A percentile compares a stretch with the other conserved stretches of the same genome.
Conservation (phyloP, 2,113 vertebrate species). For the Hippocampus guttulatus region DNA sequence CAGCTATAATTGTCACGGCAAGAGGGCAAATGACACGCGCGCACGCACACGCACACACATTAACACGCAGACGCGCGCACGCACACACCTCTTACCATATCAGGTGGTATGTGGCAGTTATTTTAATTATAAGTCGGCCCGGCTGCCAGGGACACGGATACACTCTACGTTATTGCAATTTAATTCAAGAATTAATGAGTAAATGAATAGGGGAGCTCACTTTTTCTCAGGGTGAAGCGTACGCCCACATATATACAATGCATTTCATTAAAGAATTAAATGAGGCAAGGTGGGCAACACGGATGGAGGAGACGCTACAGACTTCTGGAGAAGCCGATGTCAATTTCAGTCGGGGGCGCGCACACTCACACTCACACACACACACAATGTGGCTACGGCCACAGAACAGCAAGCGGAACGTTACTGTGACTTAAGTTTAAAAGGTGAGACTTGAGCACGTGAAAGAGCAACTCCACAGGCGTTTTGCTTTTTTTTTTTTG, state of each 20-base stretch:
- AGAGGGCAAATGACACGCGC: slow-evolving; percentile 17
- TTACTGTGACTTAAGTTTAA: background rate
- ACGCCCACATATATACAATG: slow-evolving; percentile 12
- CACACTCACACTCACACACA: no score
- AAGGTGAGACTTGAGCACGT: background rate
- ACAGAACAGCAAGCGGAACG: no score
- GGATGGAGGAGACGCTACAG: background rate
- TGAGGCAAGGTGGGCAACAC: background rate
- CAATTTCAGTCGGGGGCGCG: background rate
- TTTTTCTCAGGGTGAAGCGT: slow-evolving; percentile 32
- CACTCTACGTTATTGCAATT: slow-evolving; percentile 36
- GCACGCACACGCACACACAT: slow-evolving; percentile 7
- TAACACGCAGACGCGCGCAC: background rate
- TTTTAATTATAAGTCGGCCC: slow-evolving; percentile 48
- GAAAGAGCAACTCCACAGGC: no score
- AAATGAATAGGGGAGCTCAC: slow-evolving; percentile 39
- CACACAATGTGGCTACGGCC: no score
- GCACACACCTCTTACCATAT: slow-evolving; percentile 20
- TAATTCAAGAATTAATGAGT: slow-evolving; percentile 51
- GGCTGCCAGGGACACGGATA: slow-evolving; percentile 28
- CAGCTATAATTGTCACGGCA: slow-evolving; percentile 34
- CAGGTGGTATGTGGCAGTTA: slow-evolving; percentile 35
- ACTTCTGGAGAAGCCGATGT: background rate
- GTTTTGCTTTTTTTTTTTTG: background rate
- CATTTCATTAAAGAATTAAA: background rate